phyloP scores from a whole-genome alignment of 1,140 invertebrate species.

The Drosophila watanabei region DNA sequence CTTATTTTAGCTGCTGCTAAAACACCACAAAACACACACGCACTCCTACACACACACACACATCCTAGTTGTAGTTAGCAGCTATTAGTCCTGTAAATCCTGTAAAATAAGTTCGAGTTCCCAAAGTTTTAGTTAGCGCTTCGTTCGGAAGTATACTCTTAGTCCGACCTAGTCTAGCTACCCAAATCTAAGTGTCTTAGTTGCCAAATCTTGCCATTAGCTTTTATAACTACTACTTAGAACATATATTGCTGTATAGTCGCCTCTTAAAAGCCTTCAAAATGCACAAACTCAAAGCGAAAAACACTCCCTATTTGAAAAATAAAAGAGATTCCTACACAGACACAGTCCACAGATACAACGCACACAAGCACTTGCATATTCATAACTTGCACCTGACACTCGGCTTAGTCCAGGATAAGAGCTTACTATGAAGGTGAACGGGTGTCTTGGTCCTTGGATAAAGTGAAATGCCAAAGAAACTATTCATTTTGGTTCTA shows the following conservation, averaged over 20 bases:
- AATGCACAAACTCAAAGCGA: slow-evolving; percentile 46
- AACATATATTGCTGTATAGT: slow-evolving; percentile 53
- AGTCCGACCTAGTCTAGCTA: slow-evolving; percentile 60
- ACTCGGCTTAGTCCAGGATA: slow-evolving; percentile 24
- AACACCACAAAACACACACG: slow-evolving; percentile 37
- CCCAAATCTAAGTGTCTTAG: slow-evolving; percentile 74
- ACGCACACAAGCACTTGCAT: slow-evolving; percentile 54
- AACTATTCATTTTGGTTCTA: not conserved
- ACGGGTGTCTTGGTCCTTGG: not conserved
- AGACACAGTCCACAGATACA: slow-evolving; percentile 37
- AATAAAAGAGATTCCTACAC: slow-evolving; percentile 18
- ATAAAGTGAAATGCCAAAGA: slow-evolving; percentile 7
- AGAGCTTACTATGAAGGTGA: slow-evolving; percentile 8
- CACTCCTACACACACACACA: slow-evolving; percentile 28
- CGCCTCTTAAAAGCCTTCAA: slow-evolving; percentile 54
- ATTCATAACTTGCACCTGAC: slow-evolving; percentile 54
- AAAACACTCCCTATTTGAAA: slow-evolving; percentile 12
- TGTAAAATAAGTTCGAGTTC: slow-evolving; percentile 70
- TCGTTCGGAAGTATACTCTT: slow-evolving; percentile 49
- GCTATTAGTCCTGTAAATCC: slow-evolving; percentile 65
- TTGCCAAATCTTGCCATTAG: slow-evolving; percentile 68
- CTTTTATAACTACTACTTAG: slow-evolving; percentile 42
- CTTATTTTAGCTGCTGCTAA: slow-evolving; percentile 70
- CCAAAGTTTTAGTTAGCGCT: slow-evolving; percentile 77
- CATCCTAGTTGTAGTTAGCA: slow-evolving; percentile 65